Evolutionary conservation across 2,113 vertebrate genomes (phyloP).

Genomic region (Lepus europaeus): DNA sequence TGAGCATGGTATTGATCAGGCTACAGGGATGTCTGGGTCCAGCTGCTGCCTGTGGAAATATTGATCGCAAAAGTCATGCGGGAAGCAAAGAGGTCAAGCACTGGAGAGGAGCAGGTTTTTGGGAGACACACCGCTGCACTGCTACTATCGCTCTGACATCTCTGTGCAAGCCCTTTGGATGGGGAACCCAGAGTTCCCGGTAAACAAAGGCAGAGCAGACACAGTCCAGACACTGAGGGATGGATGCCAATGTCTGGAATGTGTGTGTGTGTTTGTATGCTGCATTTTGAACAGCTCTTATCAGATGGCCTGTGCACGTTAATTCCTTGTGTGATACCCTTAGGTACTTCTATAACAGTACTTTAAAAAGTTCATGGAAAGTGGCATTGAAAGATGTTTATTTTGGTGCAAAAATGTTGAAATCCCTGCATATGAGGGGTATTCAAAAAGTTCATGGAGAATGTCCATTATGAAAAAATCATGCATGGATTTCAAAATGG

Average conservation of each 20-base stretch:
- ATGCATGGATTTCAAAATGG: too few relatives aligned
- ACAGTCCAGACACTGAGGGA: background rate
- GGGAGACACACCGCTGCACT: background rate
- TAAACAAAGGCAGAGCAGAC: background rate
- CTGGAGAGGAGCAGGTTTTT: background rate
- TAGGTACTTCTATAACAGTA: background rate
- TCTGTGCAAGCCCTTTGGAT: background rate
- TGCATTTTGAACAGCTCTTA: background rate
- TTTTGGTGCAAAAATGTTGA: too few relatives aligned
- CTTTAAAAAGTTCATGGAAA: too few relatives aligned
- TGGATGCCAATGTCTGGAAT: background rate
- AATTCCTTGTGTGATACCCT: background rate
- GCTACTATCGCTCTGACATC: background rate
- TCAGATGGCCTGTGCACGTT: background rate
- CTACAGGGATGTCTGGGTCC: background rate
- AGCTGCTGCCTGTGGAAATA: background rate
- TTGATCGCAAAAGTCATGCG: background rate
- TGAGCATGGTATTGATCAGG: background rate
- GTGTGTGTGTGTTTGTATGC: background rate
- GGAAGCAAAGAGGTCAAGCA: background rate
- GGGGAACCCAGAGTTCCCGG: background rate
- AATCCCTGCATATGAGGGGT: too few relatives aligned
- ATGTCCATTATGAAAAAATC: too few relatives aligned
- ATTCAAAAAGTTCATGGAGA: too few relatives aligned
- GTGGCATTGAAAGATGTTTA: too few relatives aligned